Base-by-base conservation (phyloP, 2,797 vertebrate species). In the Halcyon badia region DNA sequence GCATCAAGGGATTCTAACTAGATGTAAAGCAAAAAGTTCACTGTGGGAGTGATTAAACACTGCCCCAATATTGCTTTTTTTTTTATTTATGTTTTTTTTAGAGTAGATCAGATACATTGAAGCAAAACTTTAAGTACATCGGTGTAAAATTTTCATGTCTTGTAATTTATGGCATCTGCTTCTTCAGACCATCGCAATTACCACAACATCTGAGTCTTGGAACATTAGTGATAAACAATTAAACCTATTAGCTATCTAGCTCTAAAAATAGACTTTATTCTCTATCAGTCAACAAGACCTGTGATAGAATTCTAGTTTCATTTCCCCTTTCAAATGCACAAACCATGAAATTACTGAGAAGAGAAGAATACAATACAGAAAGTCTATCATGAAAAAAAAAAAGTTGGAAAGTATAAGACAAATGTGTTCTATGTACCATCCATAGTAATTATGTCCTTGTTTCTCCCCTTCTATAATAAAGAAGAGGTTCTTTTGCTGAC, bases 221-320 rank as follows among this genome's bases (percentile, higher is more conserved):
- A 93, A 83, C 39, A 49, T 52, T 68, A 68, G 37, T 35, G 44
- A 86, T 78, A 90, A 97, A 88, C 79, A 94, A 68, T 86, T 86
- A 81, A 71, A 78, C 49, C 61, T 88, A 52, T 78, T 86, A 81
- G 69, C 39, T 83, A 61, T 20, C 31, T 86, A 90, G 30, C 22
- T 83, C n/a, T 93, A 85, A 91, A 88, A 94, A 86, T 78, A 91
- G 26, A 54, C 30, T 73, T 64, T 6, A 39, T 71, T 84, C 18
- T 83, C 48, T 81, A 5, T 84, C 76, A 84, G 62, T 79, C 80
- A 86, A 65, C 49, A 90, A 46, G 75, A 90, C 62, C 83, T 94
- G 69, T 80, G 56, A 54, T 69, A 33, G 13, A 84, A 69, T 66
- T 88, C 2, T 11, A 71, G 33, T 79, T 90, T 61, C 11, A 68